Evolutionary conservation across 2,888 invertebrate genomes (phyloP).

Genomic region (Ennomos quercinarius): DNA sequence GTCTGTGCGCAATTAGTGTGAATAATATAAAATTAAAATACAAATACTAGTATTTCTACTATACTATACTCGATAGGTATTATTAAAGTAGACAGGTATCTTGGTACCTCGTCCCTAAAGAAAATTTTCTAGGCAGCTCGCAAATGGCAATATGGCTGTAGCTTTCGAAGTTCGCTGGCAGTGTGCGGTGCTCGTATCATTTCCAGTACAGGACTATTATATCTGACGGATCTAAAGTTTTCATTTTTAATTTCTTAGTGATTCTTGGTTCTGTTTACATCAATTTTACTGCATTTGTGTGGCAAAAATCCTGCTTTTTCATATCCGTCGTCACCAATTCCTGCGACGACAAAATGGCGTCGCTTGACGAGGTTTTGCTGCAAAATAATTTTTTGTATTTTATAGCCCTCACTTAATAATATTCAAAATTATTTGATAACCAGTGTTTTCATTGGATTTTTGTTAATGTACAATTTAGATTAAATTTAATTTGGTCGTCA

Average conservation of each 20-base stretch:
- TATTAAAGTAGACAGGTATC: neutral
- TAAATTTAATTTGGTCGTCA: constrained; percentile 58
- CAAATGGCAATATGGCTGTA: constrained; percentile 83
- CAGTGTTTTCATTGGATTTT: constrained; percentile 64
- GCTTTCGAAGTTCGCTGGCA: constrained; percentile 82
- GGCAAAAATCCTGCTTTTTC: constrained; percentile 72
- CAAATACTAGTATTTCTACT: too few species aligned
- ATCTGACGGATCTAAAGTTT: constrained; percentile 78
- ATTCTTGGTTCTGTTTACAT: constrained; percentile 71
- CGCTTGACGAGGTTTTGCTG: constrained; percentile 82
- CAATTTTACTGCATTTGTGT: constrained; percentile 67
- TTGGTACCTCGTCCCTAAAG: constrained; percentile 43
- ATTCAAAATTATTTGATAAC: constrained; percentile 58
- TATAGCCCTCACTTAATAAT: constrained; percentile 63
- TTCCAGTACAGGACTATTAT: constrained; percentile 75
- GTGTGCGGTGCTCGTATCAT: constrained; percentile 80
- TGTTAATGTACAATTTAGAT: constrained; percentile 62
- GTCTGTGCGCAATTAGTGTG: too few species aligned
- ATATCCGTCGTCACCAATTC: constrained; percentile 83
- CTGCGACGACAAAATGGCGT: constrained; percentile 86
- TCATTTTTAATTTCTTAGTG: constrained; percentile 79
- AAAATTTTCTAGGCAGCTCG: constrained; percentile 54
- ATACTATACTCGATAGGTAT: neutral
- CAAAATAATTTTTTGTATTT: constrained; percentile 78
- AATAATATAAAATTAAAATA: too few species aligned